phyloP scores from a whole-genome alignment of 2,888 invertebrate species.

The Pammene fasciana region DNA sequence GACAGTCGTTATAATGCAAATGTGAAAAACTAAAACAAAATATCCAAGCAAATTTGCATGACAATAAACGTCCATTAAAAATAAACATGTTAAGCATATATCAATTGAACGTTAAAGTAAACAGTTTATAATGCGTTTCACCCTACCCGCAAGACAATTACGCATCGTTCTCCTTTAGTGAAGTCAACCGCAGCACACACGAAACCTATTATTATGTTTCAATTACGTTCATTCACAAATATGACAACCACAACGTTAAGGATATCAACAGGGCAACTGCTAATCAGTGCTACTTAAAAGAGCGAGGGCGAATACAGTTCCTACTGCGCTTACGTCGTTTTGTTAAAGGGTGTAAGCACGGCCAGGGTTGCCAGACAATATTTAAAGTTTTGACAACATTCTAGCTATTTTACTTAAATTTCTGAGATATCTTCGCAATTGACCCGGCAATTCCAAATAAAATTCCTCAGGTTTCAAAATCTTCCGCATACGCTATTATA shows the following conservation, averaged over 20 bases:
- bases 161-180: slow-evolving; percentile 30
- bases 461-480: no score
- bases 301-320: no score
- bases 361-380: slow-evolving; percentile 41
- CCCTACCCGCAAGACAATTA: slow-evolving; percentile 19
- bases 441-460: neutral
- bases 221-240: slow-evolving; percentile 47
- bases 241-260: slow-evolving; percentile 59
- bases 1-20: no score
- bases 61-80: neutral
- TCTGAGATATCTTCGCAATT: neutral
- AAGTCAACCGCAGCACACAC: slow-evolving; percentile 37
- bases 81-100: neutral
- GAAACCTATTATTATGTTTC: slow-evolving; percentile 41
- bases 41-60: no score
- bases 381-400: neutral
- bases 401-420: neutral
- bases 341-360: slow-evolving; percentile 22
- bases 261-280: slow-evolving; percentile 61
- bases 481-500: no score
- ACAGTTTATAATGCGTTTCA: slow-evolving; percentile 14
- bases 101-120: slow-evolving; percentile 1
- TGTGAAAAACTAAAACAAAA: no score
- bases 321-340: slow-evolving; percentile 10
- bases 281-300: neutral